Base-by-base conservation (phyloP, 2,888 invertebrate species). In the Cremastinae sp. region DNA sequence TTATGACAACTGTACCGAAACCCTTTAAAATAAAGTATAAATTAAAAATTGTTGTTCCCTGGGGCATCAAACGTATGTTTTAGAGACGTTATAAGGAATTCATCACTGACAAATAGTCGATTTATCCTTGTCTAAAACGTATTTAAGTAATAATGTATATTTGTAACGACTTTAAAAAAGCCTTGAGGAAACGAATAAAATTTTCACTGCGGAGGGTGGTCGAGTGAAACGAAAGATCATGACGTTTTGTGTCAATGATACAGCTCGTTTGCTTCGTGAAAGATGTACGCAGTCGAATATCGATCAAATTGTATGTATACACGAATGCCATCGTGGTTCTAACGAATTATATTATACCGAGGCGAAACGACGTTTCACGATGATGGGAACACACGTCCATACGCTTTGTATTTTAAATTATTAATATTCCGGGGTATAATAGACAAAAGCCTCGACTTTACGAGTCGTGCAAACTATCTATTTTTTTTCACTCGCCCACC, bases 371-470 rank as follows among this genome's bases (percentile, higher is more conserved):
- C 28, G 28, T 28, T 5, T 2, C 28, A 28, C 28, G 28, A 28
- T 28, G 10, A 43, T 18, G 56, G 68, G 35, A 41, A 68, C 45
- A 37, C 45, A 37, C 12, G 45, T 69, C 43, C 28, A 55, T 51
- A 43, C 10, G 35, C 47, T 45, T 35, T 12, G 53, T 14, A 20
- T 16, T 56, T 59, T 37, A 49, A 75, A 75, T 75, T 58, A 75
- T 65, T 75, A 55, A 78, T 73, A 45, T 56, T 37, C n/a, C 47
- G 18, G 43, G 8, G 43, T 41, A 58, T 49, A 56, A 65, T 51
- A 59, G 49, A 75, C 45, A 18, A 16, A 49, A 16, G 37, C 22
- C 12, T 20, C 55, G 56, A 28, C 18, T 8, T 16, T 4, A 53
- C 9, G 53, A 28, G 28, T 28, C 35, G 37, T 16, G 12, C 16